Percentiles rank a stretch among this genome's conserved stretches.
These are phyloP conservation scores for Cricetomys ansorgei DNA, from an alignment of 2,113 vertebrate species.

Conservation along the genomic window DNA sequence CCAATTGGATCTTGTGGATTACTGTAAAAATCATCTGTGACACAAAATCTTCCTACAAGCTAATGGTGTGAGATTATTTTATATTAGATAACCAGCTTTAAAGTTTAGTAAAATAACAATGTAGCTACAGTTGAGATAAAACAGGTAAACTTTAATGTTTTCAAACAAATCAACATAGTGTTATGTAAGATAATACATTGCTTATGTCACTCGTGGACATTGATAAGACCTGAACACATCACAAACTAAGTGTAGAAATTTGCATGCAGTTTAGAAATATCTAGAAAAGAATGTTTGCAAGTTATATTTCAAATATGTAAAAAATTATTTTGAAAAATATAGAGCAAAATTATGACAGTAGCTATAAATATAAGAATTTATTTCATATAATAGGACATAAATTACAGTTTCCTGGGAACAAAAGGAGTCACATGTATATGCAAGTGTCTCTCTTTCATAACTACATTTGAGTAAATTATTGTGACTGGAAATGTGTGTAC, in stretches of 20 bases:
- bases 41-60: not conserved
- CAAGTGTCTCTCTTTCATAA: not conserved
- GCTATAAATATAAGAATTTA: not conserved
- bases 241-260: not conserved
- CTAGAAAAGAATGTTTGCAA: not conserved
- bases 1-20: not conserved
- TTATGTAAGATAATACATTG: not conserved
- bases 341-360: not conserved
- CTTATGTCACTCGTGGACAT: not conserved
- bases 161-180: not conserved
- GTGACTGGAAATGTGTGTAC: not conserved
- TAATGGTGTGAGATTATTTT: not conserved
- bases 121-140: not conserved
- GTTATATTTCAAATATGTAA: slow-evolving; percentile 22
- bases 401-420: not conserved
- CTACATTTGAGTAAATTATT: not conserved
- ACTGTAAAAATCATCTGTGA: not conserved
- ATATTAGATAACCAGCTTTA: not conserved
- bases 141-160: not conserved
- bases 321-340: not conserved
- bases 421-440: not conserved
- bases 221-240: not conserved
- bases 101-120: not conserved
- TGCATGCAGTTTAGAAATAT: not conserved
- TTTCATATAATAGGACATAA: not conserved